A percentile compares a stretch with the other conserved stretches of the same genome.
Evolutionary conservation across 2,797 vertebrate species (phyloP).

Genomic region (Sebastes trivittatus): DNA sequence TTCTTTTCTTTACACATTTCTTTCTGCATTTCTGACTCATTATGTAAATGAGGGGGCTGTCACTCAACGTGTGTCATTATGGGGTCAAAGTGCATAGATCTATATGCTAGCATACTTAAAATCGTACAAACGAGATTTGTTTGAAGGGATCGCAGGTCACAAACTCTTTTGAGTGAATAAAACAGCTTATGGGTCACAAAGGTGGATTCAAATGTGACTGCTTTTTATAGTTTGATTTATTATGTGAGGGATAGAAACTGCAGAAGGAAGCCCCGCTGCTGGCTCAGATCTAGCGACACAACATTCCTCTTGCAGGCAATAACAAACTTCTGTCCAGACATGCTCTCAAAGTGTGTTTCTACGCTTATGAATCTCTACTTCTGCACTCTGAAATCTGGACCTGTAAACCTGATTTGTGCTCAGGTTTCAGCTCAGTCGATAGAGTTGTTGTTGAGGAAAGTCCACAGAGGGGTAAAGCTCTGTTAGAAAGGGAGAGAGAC

Average conservation of each 20-base stretch:
- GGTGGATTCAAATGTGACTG: background rate
- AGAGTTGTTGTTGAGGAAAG: background rate
- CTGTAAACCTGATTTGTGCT: background rate
- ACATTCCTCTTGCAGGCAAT: slow-evolving; percentile 24
- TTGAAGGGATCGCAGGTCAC: no score
- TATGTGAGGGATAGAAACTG: background rate
- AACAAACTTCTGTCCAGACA: background rate
- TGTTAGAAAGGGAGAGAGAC: background rate
- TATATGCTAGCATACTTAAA: background rate
- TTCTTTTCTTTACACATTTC: no score
- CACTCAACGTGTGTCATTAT: no score
- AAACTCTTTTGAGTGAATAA: no score
- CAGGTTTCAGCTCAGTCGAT: background rate
- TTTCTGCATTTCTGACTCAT: no score
- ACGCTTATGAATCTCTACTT: background rate
- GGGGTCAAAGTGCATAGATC: no score
- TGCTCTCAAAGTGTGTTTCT: background rate
- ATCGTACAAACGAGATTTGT: background rate
- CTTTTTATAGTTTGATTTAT: background rate
- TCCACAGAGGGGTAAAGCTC: background rate
- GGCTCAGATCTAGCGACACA: background rate
- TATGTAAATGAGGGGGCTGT: no score
- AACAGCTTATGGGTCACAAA: no score
- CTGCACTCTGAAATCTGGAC: background rate
- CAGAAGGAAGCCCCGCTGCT: background rate